Evolutionary conservation across 2,113 vertebrate species (phyloP).

Genomic region (Perca fluviatilis): DNA sequence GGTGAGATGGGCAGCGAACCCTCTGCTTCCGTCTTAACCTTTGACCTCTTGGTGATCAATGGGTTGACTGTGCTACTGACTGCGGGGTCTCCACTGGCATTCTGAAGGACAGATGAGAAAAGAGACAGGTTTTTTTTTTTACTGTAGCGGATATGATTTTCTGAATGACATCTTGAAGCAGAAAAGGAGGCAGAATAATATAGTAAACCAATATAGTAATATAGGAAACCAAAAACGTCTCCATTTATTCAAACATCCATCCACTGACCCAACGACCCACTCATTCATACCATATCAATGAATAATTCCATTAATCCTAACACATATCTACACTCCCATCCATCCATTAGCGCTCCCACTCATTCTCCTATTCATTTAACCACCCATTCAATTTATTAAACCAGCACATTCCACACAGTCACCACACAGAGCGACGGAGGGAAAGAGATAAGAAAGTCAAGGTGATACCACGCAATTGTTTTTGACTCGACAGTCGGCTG

Average conservation of each 20-base stretch:
- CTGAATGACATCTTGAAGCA: neutral
- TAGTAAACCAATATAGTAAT: too few relatives aligned
- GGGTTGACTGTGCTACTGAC: conserved; percentile 97
- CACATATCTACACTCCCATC: neutral
- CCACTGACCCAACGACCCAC: neutral
- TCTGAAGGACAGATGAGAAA: conserved; percentile 78
- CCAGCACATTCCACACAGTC: conserved; percentile 1
- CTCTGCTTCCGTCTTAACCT: conserved; percentile 94
- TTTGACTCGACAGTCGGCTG: conserved; percentile 6
- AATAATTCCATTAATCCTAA: conserved; percentile 27
- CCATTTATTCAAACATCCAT: neutral
- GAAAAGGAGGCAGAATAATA: neutral
- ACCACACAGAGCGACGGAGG: conserved; percentile 24
- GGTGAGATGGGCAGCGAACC: conserved; percentile 81
- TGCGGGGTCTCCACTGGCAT: conserved; percentile 93
- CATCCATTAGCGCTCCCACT: conserved; percentile 10
- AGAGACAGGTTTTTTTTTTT: neutral
- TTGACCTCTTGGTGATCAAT: conserved; percentile 93
- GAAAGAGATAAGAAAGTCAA: conserved; percentile 28
- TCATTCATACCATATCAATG: conserved; percentile 4
- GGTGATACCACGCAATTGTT: conserved; percentile 26
- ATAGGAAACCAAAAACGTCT: neutral
- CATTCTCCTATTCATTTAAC: conserved; percentile 16
- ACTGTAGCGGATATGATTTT: neutral
- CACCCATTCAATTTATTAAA: conserved; percentile 8